A percentile compares a stretch with the other conserved stretches of the same genome.
phyloP scores from a whole-genome alignment of 2,888 invertebrate genomes.

The Junonia oenone region DNA sequence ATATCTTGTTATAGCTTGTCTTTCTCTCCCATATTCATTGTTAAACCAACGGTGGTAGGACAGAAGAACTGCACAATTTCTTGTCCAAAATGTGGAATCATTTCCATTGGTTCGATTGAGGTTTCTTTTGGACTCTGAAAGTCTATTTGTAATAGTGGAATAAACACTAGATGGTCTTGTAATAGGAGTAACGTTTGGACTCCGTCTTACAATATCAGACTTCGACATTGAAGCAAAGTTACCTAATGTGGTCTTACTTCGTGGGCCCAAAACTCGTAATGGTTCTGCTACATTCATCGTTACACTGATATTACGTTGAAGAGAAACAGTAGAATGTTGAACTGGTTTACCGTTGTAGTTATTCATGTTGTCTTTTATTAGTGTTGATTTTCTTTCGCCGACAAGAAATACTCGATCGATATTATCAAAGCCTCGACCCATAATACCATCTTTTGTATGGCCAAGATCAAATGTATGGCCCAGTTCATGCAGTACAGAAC shows the following conservation, averaged over 20 bases:
- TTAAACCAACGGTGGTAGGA: conserved; percentile 82
- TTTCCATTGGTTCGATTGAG: conserved; percentile 61
- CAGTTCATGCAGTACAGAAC: conserved; percentile 94
- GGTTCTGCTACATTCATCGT: conserved; percentile 82
- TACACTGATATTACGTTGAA: conserved; percentile 81
- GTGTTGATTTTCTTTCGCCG: conserved; percentile 68
- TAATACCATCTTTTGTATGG: conserved; percentile 93
- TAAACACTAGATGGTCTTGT: conserved; percentile 73
- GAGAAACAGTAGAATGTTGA: conserved; percentile 81
- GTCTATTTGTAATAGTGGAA: conserved; percentile 67
- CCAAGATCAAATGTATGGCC: conserved; percentile 97
- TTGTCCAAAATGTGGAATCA: conserved; percentile 81
- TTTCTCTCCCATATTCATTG: conserved; percentile 75
- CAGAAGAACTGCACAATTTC: conserved; percentile 82
- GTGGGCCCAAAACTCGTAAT: conserved; percentile 66
- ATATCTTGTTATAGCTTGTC: conserved; percentile 74
- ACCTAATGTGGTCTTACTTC: conserved; percentile 75
- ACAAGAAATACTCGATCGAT: conserved; percentile 88
- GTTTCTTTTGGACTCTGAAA: conserved; percentile 67
- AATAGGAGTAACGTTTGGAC: conserved; percentile 75
- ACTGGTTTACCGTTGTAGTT: conserved; percentile 80
- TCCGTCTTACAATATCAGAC: conserved; percentile 66
- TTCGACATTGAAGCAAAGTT: conserved; percentile 72
- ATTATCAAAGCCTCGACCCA: conserved; percentile 94
- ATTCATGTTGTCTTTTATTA: conserved; percentile 76